A percentile compares a stretch with the other conserved stretches of the same genome.
These are phyloP conservation scores for Tetrax tetrax DNA, from an alignment of 2,113 vertebrate species.

Conservation along the genomic window DNA sequence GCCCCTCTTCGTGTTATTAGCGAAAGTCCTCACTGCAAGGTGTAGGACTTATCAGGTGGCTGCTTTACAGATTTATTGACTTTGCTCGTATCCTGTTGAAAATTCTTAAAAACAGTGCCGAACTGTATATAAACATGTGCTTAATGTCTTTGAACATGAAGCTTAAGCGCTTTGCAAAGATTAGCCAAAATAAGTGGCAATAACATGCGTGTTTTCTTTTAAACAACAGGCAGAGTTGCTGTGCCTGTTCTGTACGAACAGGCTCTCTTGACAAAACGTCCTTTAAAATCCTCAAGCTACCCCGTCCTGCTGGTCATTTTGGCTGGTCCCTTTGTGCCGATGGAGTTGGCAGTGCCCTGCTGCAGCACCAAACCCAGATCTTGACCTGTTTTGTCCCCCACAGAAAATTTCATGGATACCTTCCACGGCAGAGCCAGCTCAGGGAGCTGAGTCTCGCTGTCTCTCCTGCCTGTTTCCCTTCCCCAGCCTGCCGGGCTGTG, in stretches of 20 bases:
- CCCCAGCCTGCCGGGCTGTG: accelerated
- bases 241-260: not conserved
- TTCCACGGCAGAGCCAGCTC: accelerated
- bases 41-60: not conserved
- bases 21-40: constrained; percentile 2
- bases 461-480: not conserved
- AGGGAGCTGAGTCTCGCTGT: not conserved
- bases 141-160: constrained; percentile 29
- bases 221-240: not conserved
- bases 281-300: not conserved
- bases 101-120: constrained; percentile 54
- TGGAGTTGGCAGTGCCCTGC: not conserved
- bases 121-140: constrained; percentile 45
- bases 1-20: not conserved
- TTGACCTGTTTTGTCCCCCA: not conserved
- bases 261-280: not conserved
- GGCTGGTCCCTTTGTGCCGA: not conserved
- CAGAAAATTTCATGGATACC: not conserved
- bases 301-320: not conserved
- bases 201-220: not conserved
- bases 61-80: constrained; percentile 51
- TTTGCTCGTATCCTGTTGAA: constrained; percentile 60
- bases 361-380: not conserved
- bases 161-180: constrained; percentile 26
- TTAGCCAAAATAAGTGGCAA: not conserved